Percentiles rank a stretch among this genome's conserved stretches.
Evolutionary conservation across 2,888 invertebrate genomes (phyloP).

Genomic region (Heliconius ismenius): DNA sequence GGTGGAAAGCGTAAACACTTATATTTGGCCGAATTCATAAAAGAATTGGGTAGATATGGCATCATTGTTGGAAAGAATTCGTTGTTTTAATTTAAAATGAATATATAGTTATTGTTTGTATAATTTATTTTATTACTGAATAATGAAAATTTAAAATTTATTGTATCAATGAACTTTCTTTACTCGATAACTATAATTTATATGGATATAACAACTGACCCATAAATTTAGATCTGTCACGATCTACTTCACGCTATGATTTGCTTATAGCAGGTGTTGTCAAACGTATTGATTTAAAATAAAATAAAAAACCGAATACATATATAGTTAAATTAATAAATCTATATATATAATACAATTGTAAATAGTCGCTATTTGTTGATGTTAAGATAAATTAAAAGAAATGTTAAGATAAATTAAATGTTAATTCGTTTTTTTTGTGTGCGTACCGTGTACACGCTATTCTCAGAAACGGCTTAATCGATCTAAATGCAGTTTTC

Average conservation of each 20-base stretch:
- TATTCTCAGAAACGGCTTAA: too few relatives aligned
- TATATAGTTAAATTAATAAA: too few relatives aligned
- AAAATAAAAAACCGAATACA: background rate
- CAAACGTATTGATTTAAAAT: slow-evolving; percentile 14
- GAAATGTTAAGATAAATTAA: too few relatives aligned
- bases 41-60: background rate
- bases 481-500: too few relatives aligned
- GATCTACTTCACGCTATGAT: slow-evolving; percentile 70
- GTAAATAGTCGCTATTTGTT: too few relatives aligned
- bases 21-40: slow-evolving; percentile 10
- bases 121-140: background rate
- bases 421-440: too few relatives aligned
- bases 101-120: background rate
- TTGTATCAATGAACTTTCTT: slow-evolving; percentile 54
- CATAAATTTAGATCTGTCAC: slow-evolving; percentile 74
- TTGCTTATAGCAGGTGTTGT: slow-evolving; percentile 45
- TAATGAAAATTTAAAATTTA: slow-evolving; percentile 23
- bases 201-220: slow-evolving; percentile 64
- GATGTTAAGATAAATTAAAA: too few relatives aligned
- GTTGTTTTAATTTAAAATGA: background rate
- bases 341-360: too few relatives aligned
- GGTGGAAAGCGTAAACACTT: slow-evolving; percentile 21
- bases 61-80: background rate
- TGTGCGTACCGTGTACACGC: too few relatives aligned
- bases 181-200: slow-evolving; percentile 49